Evolutionary conservation across 1,140 invertebrate species (phyloP), one percentile per base, ranked within the genome.

Genomic region (Drosophila suzukii): DNA sequence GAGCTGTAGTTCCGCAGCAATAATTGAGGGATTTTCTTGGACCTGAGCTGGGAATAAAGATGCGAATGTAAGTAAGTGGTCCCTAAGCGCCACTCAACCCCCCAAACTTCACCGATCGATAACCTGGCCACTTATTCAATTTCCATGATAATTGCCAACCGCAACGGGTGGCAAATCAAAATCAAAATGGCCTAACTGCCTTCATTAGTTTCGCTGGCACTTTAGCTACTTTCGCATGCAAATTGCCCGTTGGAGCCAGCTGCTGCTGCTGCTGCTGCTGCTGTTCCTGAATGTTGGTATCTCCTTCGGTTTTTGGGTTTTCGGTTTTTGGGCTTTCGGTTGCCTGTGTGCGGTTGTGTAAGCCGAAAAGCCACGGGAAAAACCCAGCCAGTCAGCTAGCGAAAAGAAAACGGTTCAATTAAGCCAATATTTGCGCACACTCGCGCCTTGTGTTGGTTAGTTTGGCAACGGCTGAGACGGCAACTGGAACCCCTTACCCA

Each of bases 341-440:
- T 17, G 15, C 11, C 2, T n/a, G n/a, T 15, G 30, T 38, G 36
- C 71, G n/a, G 43, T 38, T 47, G 59, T 66, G 54, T 76, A 75
- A 58, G 54, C 58, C 49, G 36, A 58, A 50, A 62, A 47, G 61
- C 44, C 61, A 32, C 39, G 38, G 36, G 38, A 79, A 79, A 34
- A 44, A n/a, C 17, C 27, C 47, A 50, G 36, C 36, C 36, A 38
- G 36, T 38, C 38, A 30, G 38, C 39, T 47, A 65, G 51, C 67
- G 32, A 50, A 59, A 75, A 62, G 56, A 55, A 63, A 79, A 76
- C 55, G 61, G 71, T 86, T 88, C 79, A 86, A 86, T 88, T 83
- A 88, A 86, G 79, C 79, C 84, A 86, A 86, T 86, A 80, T 88
- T 86, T 88, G 83, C 84, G 83, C 83, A 86, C 79, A 83, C 82